These are phyloP conservation scores for Drosophila guanche DNA, from an alignment of 1,140 invertebrate species.

Conservation along the genomic window DNA sequence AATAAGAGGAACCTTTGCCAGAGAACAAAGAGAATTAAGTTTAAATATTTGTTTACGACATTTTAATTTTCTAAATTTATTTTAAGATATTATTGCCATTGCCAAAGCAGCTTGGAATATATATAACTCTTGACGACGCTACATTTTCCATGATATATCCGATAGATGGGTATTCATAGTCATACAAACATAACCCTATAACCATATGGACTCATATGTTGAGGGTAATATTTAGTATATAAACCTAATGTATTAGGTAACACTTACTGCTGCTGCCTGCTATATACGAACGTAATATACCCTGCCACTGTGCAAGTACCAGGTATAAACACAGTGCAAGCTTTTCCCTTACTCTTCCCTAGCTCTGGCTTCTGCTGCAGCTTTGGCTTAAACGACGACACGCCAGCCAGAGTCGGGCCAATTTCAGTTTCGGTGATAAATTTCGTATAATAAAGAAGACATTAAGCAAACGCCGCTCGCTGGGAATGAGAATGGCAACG, in stretches of 20 bases:
- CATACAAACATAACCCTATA: too few species aligned
- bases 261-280: too few species aligned
- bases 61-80: not conserved
- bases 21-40: too few species aligned
- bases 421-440: slow-evolving; percentile 80
- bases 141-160: too few species aligned
- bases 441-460: slow-evolving; percentile 80
- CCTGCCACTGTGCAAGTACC: not conserved
- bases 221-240: too few species aligned
- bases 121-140: too few species aligned
- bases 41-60: too few species aligned
- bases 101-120: too few species aligned
- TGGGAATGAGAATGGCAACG: slow-evolving; percentile 50
- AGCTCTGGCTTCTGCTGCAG: slow-evolving; percentile 9
- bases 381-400: slow-evolving; percentile 34
- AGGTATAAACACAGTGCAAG: slow-evolving; percentile 33
- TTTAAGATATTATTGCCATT: not conserved
- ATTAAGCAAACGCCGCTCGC: slow-evolving; percentile 73
- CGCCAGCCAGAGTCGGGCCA: slow-evolving; percentile 45
- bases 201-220: too few species aligned
- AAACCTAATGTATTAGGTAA: too few species aligned
- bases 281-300: too few species aligned
- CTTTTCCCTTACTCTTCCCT: slow-evolving; percentile 7
- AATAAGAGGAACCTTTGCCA: not conserved
- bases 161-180: too few species aligned